phyloP scores from a whole-genome alignment of 2,797 vertebrate genomes.

The Aulostomus chinensis region DNA sequence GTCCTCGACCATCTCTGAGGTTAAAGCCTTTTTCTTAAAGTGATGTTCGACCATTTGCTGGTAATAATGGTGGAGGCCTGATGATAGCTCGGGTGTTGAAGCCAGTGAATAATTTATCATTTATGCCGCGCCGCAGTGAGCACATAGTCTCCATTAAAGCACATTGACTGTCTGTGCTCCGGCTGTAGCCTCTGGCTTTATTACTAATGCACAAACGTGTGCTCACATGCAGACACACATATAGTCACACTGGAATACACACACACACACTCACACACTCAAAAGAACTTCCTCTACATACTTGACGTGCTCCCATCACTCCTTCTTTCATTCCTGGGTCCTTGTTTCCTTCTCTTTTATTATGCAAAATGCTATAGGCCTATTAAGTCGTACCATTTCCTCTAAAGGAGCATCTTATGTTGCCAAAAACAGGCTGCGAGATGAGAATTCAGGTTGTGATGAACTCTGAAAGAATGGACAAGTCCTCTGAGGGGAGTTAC shows the following conservation, averaged over 20 bases:
- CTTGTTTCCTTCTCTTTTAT: constrained; percentile 44
- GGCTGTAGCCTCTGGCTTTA: constrained; percentile 50
- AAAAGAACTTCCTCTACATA: constrained; percentile 16
- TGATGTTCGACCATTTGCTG: constrained; percentile 51
- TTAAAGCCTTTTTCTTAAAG: constrained; percentile 11
- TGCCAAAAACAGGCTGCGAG: not conserved
- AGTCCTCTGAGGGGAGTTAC: constrained; percentile 27
- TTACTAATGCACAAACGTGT: constrained; percentile 25
- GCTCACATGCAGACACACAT: constrained; percentile 2
- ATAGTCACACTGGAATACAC: not conserved
- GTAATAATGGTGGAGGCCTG: constrained; percentile 48
- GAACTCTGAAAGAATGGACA: constrained; percentile 8
- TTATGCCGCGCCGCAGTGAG: constrained; percentile 52
- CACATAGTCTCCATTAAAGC: constrained; percentile 63
- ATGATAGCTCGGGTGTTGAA: constrained; percentile 62
- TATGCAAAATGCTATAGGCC: constrained; percentile 36
- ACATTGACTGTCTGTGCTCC: constrained; percentile 56
- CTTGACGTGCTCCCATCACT: constrained; percentile 30
- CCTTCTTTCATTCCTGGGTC: not conserved
- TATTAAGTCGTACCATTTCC: constrained; percentile 18
- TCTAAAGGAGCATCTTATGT: constrained; percentile 7
- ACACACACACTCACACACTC: not conserved
- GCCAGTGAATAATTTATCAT: constrained; percentile 75
- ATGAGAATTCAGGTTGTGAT: constrained; percentile 23
- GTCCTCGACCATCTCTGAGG: constrained; percentile 11